Evolutionary conservation across 1,140 invertebrate species (phyloP).

Genomic region (Drosophila pruinosa): DNA sequence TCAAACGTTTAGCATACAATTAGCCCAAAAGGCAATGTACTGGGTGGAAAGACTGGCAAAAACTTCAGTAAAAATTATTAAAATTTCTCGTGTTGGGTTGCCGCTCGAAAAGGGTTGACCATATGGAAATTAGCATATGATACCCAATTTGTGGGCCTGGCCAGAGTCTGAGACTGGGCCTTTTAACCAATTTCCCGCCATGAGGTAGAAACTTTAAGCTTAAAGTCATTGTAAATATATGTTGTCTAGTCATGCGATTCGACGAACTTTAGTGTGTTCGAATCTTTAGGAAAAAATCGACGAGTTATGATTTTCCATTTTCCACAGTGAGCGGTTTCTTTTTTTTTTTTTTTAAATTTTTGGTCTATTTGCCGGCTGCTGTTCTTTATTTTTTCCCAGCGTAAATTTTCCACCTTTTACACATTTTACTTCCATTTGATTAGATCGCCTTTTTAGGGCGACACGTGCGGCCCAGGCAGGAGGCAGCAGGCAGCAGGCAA

Average conservation of each 20-base stretch:
- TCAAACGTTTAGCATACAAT: slow-evolving; percentile 78
- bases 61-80: slow-evolving; percentile 78
- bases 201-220: slow-evolving; percentile 46
- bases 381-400: slow-evolving; percentile 46
- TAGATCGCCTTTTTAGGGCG: slow-evolving; percentile 73
- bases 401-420: slow-evolving; percentile 79
- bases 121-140: slow-evolving; percentile 82
- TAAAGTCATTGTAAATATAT: slow-evolving; percentile 43
- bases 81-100: slow-evolving; percentile 67
- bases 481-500: slow-evolving; percentile 8
- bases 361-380: slow-evolving; percentile 38
- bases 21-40: slow-evolving; percentile 63
- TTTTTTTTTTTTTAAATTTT: slow-evolving; percentile 17
- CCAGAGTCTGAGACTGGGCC: too few species aligned
- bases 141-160: slow-evolving; percentile 52
- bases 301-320: slow-evolving; percentile 73
- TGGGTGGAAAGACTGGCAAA: slow-evolving; percentile 54
- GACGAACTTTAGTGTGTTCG: slow-evolving; percentile 28
- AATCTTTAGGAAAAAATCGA: slow-evolving; percentile 36
- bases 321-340: slow-evolving; percentile 38
- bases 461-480: slow-evolving; percentile 54
- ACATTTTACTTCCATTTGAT: slow-evolving; percentile 81
- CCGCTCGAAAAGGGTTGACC: slow-evolving; percentile 71
- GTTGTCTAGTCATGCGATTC: slow-evolving; percentile 58
- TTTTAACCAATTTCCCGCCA: neutral